Percentiles rank a stretch among this genome's conserved stretches.
Conservation (phyloP, 2,113 vertebrate genomes). For the Phocoena sinus region DNA sequence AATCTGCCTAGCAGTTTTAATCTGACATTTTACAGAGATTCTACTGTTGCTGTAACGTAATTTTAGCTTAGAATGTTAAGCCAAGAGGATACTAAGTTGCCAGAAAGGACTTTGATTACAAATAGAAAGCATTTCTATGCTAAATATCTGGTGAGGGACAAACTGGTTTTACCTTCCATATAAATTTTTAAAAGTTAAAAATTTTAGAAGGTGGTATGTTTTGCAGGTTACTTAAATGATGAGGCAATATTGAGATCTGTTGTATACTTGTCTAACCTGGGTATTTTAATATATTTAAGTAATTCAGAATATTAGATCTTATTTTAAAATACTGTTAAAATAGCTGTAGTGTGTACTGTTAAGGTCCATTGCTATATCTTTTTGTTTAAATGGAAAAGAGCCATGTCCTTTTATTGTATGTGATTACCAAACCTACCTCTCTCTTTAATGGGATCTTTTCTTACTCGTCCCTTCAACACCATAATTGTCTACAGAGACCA, state of each 20-base stretch:
- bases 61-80: constrained; percentile 7
- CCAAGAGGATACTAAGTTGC: not conserved
- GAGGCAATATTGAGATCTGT: not conserved
- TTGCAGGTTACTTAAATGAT: not conserved
- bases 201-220: not conserved
- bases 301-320: constrained; percentile 23
- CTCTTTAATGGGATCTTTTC: not conserved
- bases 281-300: not conserved
- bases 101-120: not conserved
- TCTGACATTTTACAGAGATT: not conserved
- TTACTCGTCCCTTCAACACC: not conserved
- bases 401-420: not conserved
- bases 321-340: constrained; percentile 30
- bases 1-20: not conserved
- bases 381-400: not conserved
- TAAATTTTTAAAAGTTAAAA: constrained; percentile 15
- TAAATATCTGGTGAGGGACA: not conserved
- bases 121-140: constrained; percentile 22
- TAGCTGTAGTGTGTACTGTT: not conserved
- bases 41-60: not conserved
- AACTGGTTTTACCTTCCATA: not conserved
- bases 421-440: not conserved
- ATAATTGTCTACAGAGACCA: not conserved
- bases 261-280: not conserved
- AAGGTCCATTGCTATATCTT: not conserved